Evolutionary conservation across 2,113 vertebrate genomes (phyloP).

Genomic region (Hippocampus mohnikei): DNA sequence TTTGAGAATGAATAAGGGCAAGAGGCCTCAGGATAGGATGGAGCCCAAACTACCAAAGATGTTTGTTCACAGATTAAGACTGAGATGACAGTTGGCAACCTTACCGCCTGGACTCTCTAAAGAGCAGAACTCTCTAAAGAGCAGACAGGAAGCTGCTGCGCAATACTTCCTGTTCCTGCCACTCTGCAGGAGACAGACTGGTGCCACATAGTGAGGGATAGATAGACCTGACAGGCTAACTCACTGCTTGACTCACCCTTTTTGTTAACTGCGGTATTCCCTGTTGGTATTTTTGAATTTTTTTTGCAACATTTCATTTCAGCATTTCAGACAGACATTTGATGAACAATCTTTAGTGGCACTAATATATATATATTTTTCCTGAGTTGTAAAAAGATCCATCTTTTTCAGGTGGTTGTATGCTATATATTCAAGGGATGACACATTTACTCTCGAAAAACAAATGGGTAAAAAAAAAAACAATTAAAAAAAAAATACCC

Average conservation of each 20-base stretch:
- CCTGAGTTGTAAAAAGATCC: too few relatives aligned
- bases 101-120: constrained; percentile 51
- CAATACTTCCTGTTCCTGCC: constrained; percentile 75
- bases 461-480: too few relatives aligned
- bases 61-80: constrained; percentile 58
- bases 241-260: constrained; percentile 29
- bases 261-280: constrained; percentile 44
- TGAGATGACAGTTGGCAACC: constrained; percentile 61
- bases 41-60: constrained; percentile 18
- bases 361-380: too few relatives aligned
- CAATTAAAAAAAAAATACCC: too few relatives aligned
- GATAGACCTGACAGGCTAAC: constrained; percentile 41
- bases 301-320: too few relatives aligned
- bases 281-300: constrained; percentile 37
- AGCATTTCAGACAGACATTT: too few relatives aligned
- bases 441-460: too few relatives aligned
- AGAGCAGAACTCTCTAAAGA: constrained; percentile 50
- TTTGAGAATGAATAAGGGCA: constrained; percentile 55
- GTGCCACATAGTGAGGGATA: constrained; percentile 62
- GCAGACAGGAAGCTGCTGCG: constrained; percentile 70
- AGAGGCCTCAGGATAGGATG: constrained; percentile 25
- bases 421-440: too few relatives aligned
- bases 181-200: constrained; percentile 73
- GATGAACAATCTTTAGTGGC: too few relatives aligned
- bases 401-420: too few relatives aligned